Conservation (phyloP, 1,140 invertebrate genomes). For the Pentalonia nigronervosa region DNA sequence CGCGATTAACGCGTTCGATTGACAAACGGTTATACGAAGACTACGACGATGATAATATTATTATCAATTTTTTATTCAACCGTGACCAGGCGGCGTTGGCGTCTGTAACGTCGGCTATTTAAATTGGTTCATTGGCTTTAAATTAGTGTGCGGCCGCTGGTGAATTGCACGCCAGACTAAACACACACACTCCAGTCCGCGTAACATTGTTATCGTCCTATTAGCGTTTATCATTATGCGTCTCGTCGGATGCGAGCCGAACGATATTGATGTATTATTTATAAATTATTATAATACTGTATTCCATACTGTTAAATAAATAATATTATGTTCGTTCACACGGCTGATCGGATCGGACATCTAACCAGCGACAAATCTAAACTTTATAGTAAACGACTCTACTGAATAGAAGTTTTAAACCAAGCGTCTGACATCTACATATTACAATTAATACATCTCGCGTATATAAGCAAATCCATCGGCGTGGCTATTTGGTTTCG, state of each 20-base stretch:
- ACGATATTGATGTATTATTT: neutral
- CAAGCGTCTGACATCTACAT: neutral
- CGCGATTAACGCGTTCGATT: neutral
- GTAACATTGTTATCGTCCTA: slow-evolving; percentile 12
- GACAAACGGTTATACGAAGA: neutral
- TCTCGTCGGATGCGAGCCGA: neutral
- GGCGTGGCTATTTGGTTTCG: neutral
- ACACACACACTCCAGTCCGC: slow-evolving; percentile 6
- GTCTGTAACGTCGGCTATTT: slow-evolving; percentile 8
- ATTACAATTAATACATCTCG: too few species aligned
- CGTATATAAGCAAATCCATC: neutral
- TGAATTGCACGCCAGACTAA: neutral
- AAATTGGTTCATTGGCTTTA: slow-evolving; percentile 31
- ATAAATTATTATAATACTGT: too few species aligned
- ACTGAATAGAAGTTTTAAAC: neutral
- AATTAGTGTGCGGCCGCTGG: slow-evolving; percentile 23
- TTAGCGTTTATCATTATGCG: neutral
- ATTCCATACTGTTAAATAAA: too few species aligned
- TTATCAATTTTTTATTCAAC: neutral
- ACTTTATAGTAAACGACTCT: neutral
- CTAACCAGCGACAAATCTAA: neutral
- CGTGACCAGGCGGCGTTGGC: neutral
- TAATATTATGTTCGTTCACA: neutral
- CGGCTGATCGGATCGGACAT: neutral
- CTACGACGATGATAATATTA: neutral